Base-by-base conservation (phyloP, 2,113 vertebrate genomes). In the Desmodus rotundus region DNA sequence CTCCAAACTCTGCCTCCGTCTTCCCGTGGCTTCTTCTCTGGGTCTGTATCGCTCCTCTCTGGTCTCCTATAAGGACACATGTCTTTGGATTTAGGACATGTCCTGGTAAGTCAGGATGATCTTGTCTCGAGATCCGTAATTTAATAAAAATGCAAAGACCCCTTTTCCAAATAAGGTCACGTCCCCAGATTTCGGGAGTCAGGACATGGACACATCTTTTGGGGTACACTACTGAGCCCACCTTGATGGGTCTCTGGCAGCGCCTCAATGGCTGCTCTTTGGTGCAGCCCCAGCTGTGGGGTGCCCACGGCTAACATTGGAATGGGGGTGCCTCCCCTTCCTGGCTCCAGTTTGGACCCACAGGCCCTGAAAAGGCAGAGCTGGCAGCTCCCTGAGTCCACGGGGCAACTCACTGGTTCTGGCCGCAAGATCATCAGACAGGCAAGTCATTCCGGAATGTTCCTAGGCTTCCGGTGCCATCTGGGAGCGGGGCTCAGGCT, bases 391-490 rank as follows among this genome's bases (percentile, higher is more conserved):
- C 36, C 6, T 0, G 17, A 38, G 65, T 33, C 28, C 6, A 1
- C 0, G 4, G 63, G n/a, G 31, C 3, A 38, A 11, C 43, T 19
- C 9, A 1, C 33, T 5, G 52, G 56, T 58, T 43, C 28, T 38
- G 61, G 41, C 26, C 8, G 11, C 14, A 7, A 38, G 67, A 22
- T 0, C 24, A 11, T 12, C 22, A 2, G 54, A 36, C 47, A 4
- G 14, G 58, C 1, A 0, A 17, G 38, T 8, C 16, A 3, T 9
- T 58, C 22, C 33, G 1, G 2, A 9, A 6, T 0, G 7, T 14
- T 20, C 36, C 54, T 47, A 0, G 0, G 56, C 50, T 26, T 22
- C 3, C 1, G 19, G n/a, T 38, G 15, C 67, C 28, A 15, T 19
- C 38, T 26, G 70, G 41, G 52, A 61, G 52, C 24, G 7, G 52